Percentiles rank a stretch among this genome's conserved stretches.
Conservation (phyloP, 2,113 vertebrate species). For the Neogobius melanostomus region DNA sequence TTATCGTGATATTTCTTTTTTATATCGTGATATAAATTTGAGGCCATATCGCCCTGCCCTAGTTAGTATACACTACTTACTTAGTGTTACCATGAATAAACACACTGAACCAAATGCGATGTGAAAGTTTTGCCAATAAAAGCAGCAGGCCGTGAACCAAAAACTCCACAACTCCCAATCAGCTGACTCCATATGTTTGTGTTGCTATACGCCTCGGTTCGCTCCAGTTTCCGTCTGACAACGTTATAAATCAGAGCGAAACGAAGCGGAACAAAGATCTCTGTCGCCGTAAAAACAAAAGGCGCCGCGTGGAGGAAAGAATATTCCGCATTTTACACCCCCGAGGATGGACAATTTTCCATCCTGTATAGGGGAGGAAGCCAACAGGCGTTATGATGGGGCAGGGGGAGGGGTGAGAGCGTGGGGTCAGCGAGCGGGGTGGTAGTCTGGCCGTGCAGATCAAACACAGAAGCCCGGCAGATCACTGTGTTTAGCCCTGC, state of each 20-base stretch:
- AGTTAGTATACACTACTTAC: background rate
- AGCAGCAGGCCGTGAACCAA: background rate
- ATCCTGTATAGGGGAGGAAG: conserved; percentile 4
- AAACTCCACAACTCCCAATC: conserved; percentile 1
- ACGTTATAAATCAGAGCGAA: conserved; percentile 15
- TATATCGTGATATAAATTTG: no score
- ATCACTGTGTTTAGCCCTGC: conserved; percentile 11
- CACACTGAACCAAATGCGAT: background rate
- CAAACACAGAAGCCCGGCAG: conserved; percentile 18
- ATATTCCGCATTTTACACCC: conserved; percentile 10
- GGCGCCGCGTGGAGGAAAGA: conserved; percentile 4
- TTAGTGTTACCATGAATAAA: background rate
- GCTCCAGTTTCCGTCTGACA: background rate
- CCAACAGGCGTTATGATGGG: conserved; percentile 21
- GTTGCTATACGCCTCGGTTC: conserved; percentile 2
- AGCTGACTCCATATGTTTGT: conserved; percentile 10
- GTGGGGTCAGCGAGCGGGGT: conserved; percentile 7
- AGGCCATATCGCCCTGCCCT: no score
- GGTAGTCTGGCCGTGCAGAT: background rate
- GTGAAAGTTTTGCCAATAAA: background rate
- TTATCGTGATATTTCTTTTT: no score
- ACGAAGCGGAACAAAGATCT: background rate
- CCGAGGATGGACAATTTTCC: conserved; percentile 35
- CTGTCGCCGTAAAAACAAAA: conserved; percentile 13
- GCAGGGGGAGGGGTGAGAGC: conserved; percentile 28